Evolutionary conservation across 2,888 invertebrate species (phyloP).

Genomic region (Agrilus cyanescens): DNA sequence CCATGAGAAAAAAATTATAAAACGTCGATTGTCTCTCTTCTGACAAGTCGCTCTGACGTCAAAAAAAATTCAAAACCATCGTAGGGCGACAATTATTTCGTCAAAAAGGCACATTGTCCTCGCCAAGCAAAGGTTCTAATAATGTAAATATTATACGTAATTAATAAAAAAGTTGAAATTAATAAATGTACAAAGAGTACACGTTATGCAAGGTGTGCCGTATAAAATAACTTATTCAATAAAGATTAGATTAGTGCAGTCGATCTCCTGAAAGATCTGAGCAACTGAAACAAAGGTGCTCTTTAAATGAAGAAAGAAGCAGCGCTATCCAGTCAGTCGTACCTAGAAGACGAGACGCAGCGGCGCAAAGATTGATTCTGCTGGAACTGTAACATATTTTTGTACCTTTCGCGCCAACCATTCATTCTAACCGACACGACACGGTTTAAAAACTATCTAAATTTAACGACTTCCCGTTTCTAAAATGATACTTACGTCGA

Average conservation of each 20-base stretch:
- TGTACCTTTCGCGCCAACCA: conserved; percentile 9
- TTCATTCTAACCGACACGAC: conserved; percentile 12
- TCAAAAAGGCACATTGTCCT: conserved; percentile 12
- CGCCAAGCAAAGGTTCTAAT: conserved; percentile 13
- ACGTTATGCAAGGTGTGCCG: conserved; percentile 44
- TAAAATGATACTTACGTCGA: conserved; percentile 76
- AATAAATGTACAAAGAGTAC: conserved; percentile 17
- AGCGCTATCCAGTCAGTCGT: conserved; percentile 27
- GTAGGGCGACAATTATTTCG: conserved; percentile 12
- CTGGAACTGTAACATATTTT: conserved; percentile 8
- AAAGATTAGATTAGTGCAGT: conserved; percentile 37
- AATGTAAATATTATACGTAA: conserved; percentile 10
- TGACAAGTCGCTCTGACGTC: conserved; percentile 29
- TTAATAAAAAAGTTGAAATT: conserved; percentile 19
- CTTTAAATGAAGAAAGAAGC: conserved; percentile 58
- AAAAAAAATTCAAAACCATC: conserved; percentile 28
- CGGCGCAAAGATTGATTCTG: conserved; percentile 10
- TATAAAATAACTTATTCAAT: conserved; percentile 49
- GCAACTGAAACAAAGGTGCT: conserved; percentile 64
- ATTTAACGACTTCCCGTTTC: conserved; percentile 7
- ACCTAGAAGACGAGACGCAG: conserved; percentile 14
- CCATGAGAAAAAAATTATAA: conserved; percentile 15
- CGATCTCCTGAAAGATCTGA: conserved; percentile 31
- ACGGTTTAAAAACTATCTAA: conserved; percentile 16
- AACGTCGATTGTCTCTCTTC: conserved; percentile 17